Conservation (phyloP, 2,888 invertebrate species). For the Melanchra persicariae region DNA sequence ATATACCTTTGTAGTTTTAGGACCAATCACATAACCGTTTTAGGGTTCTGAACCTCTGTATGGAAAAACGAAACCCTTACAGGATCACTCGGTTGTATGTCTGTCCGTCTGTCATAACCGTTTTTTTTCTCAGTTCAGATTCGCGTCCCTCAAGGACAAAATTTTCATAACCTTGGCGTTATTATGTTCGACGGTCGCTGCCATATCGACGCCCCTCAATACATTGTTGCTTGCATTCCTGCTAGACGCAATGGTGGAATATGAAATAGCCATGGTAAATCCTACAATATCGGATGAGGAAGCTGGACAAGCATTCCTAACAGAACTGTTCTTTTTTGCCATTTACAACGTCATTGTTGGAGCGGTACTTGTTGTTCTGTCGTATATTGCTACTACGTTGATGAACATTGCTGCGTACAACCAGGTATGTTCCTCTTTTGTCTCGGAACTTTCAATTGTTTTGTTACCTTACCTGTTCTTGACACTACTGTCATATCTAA, state of each 20-base stretch:
- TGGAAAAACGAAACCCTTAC: too few species aligned
- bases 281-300: constrained; percentile 65
- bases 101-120: too few species aligned
- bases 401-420: constrained; percentile 94
- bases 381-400: constrained; percentile 92
- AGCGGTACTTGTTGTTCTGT: constrained; percentile 90
- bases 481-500: too few species aligned
- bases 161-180: constrained; percentile 90
- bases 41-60: too few species aligned
- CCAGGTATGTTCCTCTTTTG: constrained; percentile 86
- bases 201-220: constrained; percentile 92
- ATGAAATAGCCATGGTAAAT: constrained; percentile 81
- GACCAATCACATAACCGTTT: too few species aligned
- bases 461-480: too few species aligned
- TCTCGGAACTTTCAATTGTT: neutral
- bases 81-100: too few species aligned
- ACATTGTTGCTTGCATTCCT: constrained; percentile 93
- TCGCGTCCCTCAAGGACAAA: constrained; percentile 91
- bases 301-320: constrained; percentile 78
- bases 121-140: constrained; percentile 91
- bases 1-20: too few species aligned
- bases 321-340: constrained; percentile 90
- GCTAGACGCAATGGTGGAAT: constrained; percentile 91
- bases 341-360: constrained; percentile 92
- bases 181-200: constrained; percentile 91